These are phyloP conservation scores for Chiroxiphia lanceolata DNA, from an alignment of 2,797 vertebrate species.

Conservation along the genomic window DNA sequence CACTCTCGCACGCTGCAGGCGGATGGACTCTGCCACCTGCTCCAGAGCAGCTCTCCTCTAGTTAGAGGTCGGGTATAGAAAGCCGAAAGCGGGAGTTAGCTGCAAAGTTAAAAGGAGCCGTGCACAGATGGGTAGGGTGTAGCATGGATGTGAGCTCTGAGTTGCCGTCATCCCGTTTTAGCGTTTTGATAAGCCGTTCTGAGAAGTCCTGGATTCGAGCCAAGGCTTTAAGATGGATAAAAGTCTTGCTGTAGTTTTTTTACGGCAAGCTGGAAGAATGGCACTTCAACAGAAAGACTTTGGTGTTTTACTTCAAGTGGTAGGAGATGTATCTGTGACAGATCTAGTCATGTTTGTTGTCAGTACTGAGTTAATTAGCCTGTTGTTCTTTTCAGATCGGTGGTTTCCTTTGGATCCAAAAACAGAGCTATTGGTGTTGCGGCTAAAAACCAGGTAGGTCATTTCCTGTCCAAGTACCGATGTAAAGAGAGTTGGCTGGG, in stretches of 20 bases:
- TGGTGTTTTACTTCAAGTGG: rapidly evolving
- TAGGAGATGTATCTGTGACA: rapidly evolving
- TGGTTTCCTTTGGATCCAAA: conserved; percentile 84
- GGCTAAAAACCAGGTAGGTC: conserved; percentile 84
- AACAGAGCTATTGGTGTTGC: conserved; percentile 83
- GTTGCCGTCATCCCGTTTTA: background rate
- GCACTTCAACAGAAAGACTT: background rate
- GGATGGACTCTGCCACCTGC: rapidly evolving
- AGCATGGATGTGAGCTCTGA: background rate
- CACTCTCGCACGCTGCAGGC: rapidly evolving
- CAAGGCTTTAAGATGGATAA: background rate
- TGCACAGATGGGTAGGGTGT: rapidly evolving
- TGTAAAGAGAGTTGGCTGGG: background rate
- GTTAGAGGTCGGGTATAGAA: background rate
- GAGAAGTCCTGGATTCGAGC: background rate
- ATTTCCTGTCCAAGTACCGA: background rate
- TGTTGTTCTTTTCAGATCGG: conserved; percentile 71
- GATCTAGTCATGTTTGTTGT: rapidly evolving
- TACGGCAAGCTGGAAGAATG: background rate
- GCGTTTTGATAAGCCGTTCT: background rate
- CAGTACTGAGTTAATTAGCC: background rate
- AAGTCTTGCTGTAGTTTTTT: background rate
- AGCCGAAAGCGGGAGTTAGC: background rate
- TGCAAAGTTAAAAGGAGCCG: background rate
- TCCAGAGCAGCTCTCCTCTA: background rate